phyloP scores from a whole-genome alignment of 2,888 invertebrate species.

The Ischnus inquisitorius region DNA sequence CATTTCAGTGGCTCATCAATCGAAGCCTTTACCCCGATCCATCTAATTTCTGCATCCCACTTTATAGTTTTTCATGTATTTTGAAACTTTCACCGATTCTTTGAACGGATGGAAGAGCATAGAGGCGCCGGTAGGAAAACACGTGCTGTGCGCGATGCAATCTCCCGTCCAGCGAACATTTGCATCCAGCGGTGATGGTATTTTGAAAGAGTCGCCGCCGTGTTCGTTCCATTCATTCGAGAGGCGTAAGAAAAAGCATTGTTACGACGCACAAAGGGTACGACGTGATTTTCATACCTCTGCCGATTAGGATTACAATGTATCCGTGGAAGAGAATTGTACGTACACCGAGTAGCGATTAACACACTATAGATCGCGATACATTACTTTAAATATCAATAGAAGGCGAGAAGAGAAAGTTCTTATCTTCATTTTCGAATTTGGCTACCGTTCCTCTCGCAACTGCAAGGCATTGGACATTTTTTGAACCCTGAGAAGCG shows the following conservation, averaged over 20 bases:
- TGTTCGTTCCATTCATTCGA: conserved; percentile 41
- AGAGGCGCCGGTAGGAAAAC: conserved; percentile 52
- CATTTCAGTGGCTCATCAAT: no score
- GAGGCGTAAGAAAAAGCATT: conserved; percentile 30
- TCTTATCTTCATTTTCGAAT: background rate
- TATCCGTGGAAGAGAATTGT: conserved; percentile 33
- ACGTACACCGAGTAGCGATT: background rate
- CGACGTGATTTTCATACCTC: conserved; percentile 41
- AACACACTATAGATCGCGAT: background rate
- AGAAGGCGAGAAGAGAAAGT: background rate
- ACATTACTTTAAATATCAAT: conserved; percentile 10
- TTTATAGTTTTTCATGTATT: conserved; percentile 19
- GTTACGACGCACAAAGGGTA: conserved; percentile 7
- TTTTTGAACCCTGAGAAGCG: no score
- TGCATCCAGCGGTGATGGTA: conserved; percentile 39
- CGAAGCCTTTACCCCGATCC: no score
- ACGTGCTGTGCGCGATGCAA: conserved; percentile 57
- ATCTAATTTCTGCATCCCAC: background rate
- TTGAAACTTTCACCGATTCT: conserved; percentile 59
- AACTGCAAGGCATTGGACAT: background rate
- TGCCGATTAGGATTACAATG: conserved; percentile 38
- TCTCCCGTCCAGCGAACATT: conserved; percentile 4
- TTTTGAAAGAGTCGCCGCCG: conserved; percentile 46
- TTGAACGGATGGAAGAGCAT: conserved; percentile 57
- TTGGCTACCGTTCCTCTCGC: background rate